A percentile compares a stretch with the other conserved stretches of the same genome.
Conservation (phyloP, 2,888 invertebrate genomes). For the Mythimna lalbum region DNA sequence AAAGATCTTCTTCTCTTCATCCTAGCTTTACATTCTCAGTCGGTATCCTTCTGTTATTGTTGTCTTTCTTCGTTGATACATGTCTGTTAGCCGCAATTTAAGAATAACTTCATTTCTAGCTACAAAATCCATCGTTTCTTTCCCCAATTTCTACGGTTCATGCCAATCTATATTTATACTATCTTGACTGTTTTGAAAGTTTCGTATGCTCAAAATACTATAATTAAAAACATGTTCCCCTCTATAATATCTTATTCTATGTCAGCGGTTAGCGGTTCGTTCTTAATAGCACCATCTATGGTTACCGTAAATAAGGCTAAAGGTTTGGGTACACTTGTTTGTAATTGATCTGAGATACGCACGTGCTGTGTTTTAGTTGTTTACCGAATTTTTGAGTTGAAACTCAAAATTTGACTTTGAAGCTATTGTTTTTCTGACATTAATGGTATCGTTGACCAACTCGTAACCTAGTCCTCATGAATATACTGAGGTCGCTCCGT, state of each 20-base stretch:
- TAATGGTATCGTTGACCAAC: background rate
- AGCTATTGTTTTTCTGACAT: background rate
- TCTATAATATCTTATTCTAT: constrained; percentile 25
- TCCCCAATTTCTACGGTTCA: too few species aligned
- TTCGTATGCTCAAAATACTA: background rate
- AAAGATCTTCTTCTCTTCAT: too few species aligned
- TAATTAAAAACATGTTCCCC: background rate
- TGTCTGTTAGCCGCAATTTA: too few species aligned
- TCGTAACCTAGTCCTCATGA: too few species aligned
- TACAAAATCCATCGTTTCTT: too few species aligned
- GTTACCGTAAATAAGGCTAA: constrained; percentile 41
- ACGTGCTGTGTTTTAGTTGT: background rate
- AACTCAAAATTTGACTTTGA: background rate
- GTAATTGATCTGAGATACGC: constrained; percentile 14
- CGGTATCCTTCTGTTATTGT: too few species aligned
- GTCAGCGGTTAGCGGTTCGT: constrained; percentile 34
- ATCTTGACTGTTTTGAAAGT: background rate
- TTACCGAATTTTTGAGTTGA: constrained; percentile 1
- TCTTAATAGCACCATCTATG: constrained; percentile 53
- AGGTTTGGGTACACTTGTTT: constrained; percentile 18
- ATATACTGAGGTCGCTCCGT: background rate
- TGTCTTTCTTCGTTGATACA: too few species aligned
- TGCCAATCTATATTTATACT: background rate
- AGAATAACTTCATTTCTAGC: too few species aligned
- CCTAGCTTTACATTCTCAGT: too few species aligned